Evolutionary conservation across 2,888 invertebrate genomes (phyloP), one percentile per base, ranked within the genome.

Genomic region (Amblyjoppa proteus): DNA sequence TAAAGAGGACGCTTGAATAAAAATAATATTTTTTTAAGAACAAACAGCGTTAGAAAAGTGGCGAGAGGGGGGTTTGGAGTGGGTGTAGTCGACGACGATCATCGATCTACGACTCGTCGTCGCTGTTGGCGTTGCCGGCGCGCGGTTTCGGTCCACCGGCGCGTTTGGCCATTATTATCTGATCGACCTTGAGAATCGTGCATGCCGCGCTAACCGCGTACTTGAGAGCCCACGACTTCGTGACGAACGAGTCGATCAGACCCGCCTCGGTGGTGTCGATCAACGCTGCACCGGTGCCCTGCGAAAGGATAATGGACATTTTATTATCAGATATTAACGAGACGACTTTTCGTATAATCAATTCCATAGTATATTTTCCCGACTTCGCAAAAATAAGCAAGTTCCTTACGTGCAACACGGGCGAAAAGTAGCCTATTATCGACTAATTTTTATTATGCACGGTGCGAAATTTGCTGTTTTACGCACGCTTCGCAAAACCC

Each of bases 131-230:
- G 9, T 95, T 96, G 85, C 96, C 96, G 77, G 94, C 93, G 90
- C 96, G 96, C 1, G 97, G 96, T 94, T 99, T 99, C 0, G 99
- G 99, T 66, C 99, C 99, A 68, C 99, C 99, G 20, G 99, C 99
- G 90, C 97, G 96, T 95, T 99, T 99, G 0, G 99, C 98, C 99
- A 99, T 99, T 88, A 99, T 99, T 89, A 99, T 99, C 95, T 99
- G 98, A 95, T 99, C 99, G 38, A 99, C 98, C 94, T 97, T 97
- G 41, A 99, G 95, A 88, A 99, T 97, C 0, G 99, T 99, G 85
- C 97, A 96, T 0, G 99, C 98, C 1, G 99, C 98, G 86, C 97
- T 96, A 0, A 98, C 97, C 0, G 99, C 99, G 94, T 99, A 99
- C 94, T 99, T 99, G 78, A 99, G 95, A 3, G 97, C 99, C 99